Conservation (phyloP, 2,113 vertebrate species). For the Serinus canaria region DNA sequence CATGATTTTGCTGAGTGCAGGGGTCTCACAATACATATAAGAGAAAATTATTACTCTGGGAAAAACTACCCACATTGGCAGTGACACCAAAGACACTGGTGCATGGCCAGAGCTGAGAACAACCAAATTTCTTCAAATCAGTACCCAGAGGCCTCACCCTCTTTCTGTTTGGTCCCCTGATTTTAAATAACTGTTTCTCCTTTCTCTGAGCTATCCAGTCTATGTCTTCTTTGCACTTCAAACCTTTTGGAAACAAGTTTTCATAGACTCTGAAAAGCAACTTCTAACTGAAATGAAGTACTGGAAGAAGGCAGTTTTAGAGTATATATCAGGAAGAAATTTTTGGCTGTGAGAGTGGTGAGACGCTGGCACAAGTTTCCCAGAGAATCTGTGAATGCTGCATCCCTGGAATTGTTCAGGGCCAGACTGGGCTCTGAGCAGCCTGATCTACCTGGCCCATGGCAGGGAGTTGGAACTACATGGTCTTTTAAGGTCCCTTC, state of each 20-base stretch:
- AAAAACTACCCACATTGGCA: background rate
- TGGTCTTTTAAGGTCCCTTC: background rate
- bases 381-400: background rate
- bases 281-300: background rate
- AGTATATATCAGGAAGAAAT: background rate
- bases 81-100: background rate
- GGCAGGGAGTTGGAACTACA: background rate
- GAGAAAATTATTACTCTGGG: background rate
- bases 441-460: background rate
- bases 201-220: background rate
- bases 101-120: background rate
- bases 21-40: background rate
- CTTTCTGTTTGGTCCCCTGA: background rate
- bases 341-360: background rate
- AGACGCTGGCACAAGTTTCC: background rate
- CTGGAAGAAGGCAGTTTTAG: background rate
- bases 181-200: background rate
- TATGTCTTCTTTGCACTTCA: background rate
- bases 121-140: background rate
- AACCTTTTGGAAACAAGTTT: fast-evolving
- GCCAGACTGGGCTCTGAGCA: background rate
- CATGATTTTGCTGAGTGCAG: background rate
- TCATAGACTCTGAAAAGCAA: background rate
- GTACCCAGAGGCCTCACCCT: background rate
- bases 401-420: background rate